Percentiles rank a stretch among this genome's conserved stretches.
Conservation (phyloP, 2,797 vertebrate genomes). For the Petrocephalus schoutedeni region DNA sequence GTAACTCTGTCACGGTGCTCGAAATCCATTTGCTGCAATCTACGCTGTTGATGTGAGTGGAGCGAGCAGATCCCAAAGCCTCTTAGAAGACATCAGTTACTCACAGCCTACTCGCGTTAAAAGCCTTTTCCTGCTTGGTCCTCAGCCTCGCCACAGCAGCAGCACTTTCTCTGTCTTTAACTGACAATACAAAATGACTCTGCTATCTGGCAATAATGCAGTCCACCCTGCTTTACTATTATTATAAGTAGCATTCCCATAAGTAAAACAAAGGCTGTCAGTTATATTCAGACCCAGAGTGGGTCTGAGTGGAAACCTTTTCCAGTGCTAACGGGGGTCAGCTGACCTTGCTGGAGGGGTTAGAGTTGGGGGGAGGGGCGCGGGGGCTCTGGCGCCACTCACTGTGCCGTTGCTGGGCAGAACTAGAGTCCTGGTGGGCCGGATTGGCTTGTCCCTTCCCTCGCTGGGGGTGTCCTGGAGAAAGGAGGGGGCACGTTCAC, state of each 20-base stretch:
- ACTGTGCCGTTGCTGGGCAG: slow-evolving; percentile 51
- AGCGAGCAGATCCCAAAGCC: not conserved
- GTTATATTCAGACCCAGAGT: not conserved
- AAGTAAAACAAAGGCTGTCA: not conserved
- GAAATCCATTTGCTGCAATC: slow-evolving; percentile 7
- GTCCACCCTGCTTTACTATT: not conserved
- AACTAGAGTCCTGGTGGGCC: slow-evolving; percentile 38
- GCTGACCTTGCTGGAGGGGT: slow-evolving; percentile 1
- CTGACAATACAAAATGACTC: not conserved
- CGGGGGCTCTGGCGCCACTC: not conserved
- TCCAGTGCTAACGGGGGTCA: not conserved
- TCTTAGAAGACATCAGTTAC: not conserved
- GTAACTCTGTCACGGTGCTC: not conserved
- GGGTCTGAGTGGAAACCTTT: not conserved
- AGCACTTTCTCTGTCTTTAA: not conserved
- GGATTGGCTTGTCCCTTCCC: slow-evolving; percentile 32
- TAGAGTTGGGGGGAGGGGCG: not conserved
- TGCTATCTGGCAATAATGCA: not conserved
- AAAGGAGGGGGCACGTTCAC: not conserved
- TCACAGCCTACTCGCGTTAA: not conserved
- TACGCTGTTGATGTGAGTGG: not conserved
- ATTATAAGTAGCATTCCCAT: not conserved
- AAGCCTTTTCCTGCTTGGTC: not conserved
- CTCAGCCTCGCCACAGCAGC: not conserved
- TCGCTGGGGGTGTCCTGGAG: slow-evolving; percentile 21